phyloP scores from a whole-genome alignment of 2,888 invertebrate species.

The Meiosimyza platycephala region DNA sequence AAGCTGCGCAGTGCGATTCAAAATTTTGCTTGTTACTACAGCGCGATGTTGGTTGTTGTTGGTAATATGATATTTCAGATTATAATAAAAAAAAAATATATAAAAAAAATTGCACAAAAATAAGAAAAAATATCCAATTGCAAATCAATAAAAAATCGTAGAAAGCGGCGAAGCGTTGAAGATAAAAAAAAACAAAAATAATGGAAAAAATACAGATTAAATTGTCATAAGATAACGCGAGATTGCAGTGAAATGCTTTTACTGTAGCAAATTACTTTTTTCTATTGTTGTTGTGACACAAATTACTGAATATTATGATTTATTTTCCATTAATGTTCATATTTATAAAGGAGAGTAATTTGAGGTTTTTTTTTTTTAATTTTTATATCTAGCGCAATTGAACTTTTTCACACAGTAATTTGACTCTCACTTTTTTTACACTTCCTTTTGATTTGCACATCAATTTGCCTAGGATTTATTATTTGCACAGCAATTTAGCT shows the following conservation, averaged over 20 bases:
- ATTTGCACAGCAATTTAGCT: not conserved
- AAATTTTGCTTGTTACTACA: too few species aligned
- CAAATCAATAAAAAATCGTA: conserved; percentile 28
- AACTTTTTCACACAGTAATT: not conserved
- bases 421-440: too few species aligned
- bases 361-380: not conserved
- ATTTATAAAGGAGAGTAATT: not conserved
- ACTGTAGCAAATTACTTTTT: too few species aligned
- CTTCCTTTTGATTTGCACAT: not conserved
- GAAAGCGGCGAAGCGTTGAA: conserved; percentile 17
- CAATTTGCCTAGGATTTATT: not conserved
- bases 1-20: not conserved
- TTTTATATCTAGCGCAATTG: not conserved
- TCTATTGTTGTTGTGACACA: too few species aligned
- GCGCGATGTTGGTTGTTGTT: not conserved
- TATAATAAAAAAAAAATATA: conserved; percentile 3
- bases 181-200: too few species aligned
- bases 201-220: too few species aligned
- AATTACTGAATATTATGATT: too few species aligned
- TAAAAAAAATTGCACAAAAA: conserved; percentile 3
- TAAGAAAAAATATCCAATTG: conserved; percentile 21
- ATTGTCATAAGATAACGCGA: too few species aligned
- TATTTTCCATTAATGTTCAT: not conserved
- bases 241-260: too few species aligned
- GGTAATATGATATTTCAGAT: conserved; percentile 19